Conservation (phyloP, 2,888 invertebrate genomes). For the Macrophya alboannulata region DNA sequence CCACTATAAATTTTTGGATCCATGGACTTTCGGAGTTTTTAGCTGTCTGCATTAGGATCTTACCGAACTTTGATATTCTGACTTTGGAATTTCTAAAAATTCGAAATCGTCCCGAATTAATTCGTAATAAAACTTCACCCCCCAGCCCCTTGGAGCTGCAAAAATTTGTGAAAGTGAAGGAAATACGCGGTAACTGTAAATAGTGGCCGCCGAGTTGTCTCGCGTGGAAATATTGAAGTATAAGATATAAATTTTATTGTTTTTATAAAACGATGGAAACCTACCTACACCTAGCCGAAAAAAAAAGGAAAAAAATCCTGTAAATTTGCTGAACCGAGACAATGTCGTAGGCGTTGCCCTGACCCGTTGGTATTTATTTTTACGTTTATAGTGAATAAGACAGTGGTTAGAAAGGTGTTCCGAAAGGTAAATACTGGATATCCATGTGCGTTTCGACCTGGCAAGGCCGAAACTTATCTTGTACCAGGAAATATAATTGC, state of each 20-base stretch:
- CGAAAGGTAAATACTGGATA: not conserved
- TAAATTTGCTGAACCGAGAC: conserved; percentile 5
- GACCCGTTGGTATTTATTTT: not conserved
- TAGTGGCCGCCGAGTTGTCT: not conserved
- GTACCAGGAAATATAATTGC: conserved; percentile 1
- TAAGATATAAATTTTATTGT: not conserved
- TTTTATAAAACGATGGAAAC: not conserved
- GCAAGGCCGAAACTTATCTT: conserved; percentile 14
- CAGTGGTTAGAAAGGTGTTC: conserved; percentile 40
- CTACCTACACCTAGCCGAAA: not conserved
- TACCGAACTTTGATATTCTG: no score
- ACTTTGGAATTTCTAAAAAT: no score
- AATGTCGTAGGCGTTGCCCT: conserved; percentile 6
- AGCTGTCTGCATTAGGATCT: no score
- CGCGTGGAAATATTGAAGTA: not conserved
- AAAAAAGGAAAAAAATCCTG: not conserved
- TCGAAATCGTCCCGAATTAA: no score
- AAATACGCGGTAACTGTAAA: not conserved
- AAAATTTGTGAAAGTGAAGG: not conserved
- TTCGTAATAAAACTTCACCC: no score
- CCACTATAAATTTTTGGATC: no score
- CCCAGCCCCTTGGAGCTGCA: no score
- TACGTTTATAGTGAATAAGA: not conserved
- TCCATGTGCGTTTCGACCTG: not conserved
- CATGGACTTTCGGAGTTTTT: no score